Evolutionary conservation across 2,888 invertebrate species (phyloP), one percentile per base, ranked within the genome.

Genomic region (Agrotis puta): DNA sequence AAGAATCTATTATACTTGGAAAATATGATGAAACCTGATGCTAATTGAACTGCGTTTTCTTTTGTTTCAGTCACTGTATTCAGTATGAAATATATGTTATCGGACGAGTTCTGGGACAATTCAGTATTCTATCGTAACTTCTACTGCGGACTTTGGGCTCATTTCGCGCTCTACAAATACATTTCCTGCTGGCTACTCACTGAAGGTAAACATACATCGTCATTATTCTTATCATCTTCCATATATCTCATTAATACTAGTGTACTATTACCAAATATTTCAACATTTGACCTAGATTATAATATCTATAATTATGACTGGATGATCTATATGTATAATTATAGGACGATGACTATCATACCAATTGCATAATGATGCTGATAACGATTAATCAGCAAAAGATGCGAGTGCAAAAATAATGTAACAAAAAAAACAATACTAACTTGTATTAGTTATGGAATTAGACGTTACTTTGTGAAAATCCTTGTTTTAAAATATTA

Each of bases 171-270:
- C 6, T 98, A 98, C 92, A 99, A 99, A 92, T 99, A 99, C 89
- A 98, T 99, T 63, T 98, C 98, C 1, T 98, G 98, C 90, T 99
- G 99, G 99, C 96, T 99, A 57, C 95, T 99, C 24, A 97, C 98
- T 4, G 98, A 98, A 96, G 98, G 98, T 88, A 97, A 85, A 62
- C n/a, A 48, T 39, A 27, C 24, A 63, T 63, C 27, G 71, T 65
- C 24, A 64, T 70, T 74, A 70, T 62, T 48, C 47, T 67, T 79
- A 77, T 82, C 73, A 56, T 58, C 16, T 47, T 51, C 20, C n/a
- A 66, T 22, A 64, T 53, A 82, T 77, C 77, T 68, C 59, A 51
- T 74, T 59, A 22, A 1, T 54, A 33, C 45, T 64, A 58, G 24
- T 27, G 27, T 61, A 53, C 16, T 48, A 16, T 56, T 68, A 51